These are phyloP conservation scores for Actinostola sp. DNA, from an alignment of 92 coral and sea anemone species.

Conservation along the genomic window DNA sequence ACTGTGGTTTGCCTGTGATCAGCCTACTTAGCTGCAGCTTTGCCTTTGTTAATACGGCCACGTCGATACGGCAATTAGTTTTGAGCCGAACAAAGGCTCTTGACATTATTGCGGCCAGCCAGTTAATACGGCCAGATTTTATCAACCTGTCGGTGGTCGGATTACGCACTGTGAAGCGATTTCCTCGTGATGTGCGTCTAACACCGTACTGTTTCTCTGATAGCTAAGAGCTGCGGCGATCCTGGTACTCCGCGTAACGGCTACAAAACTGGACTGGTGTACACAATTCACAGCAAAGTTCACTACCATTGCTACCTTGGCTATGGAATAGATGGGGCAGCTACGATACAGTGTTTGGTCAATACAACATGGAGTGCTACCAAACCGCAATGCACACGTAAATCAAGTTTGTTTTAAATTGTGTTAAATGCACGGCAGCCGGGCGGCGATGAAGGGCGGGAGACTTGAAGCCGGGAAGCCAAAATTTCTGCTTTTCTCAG, in stretches of 20 bases:
- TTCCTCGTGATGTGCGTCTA: neutral
- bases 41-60: too few species aligned
- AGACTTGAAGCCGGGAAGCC: too few species aligned
- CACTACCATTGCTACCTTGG: conserved; percentile 67
- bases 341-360: conserved; percentile 41
- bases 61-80: too few species aligned
- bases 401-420: conserved; percentile 1
- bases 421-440: neutral
- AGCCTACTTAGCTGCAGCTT: too few species aligned
- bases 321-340: conserved; percentile 52
- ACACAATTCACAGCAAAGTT: conserved; percentile 48
- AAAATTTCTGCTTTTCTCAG: too few species aligned
- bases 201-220: neutral
- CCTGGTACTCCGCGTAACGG: conserved; percentile 90
- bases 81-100: too few species aligned
- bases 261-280: conserved; percentile 69
- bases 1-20: too few species aligned
- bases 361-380: conserved; percentile 72
- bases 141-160: too few species aligned
- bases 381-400: conserved; percentile 64
- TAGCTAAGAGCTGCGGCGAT: conserved; percentile 75
- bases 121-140: too few species aligned
- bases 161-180: too few species aligned
- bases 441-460: too few species aligned
- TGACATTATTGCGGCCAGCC: too few species aligned